Base-by-base conservation (phyloP, 1,140 invertebrate species). In the Sipha flava region DNA sequence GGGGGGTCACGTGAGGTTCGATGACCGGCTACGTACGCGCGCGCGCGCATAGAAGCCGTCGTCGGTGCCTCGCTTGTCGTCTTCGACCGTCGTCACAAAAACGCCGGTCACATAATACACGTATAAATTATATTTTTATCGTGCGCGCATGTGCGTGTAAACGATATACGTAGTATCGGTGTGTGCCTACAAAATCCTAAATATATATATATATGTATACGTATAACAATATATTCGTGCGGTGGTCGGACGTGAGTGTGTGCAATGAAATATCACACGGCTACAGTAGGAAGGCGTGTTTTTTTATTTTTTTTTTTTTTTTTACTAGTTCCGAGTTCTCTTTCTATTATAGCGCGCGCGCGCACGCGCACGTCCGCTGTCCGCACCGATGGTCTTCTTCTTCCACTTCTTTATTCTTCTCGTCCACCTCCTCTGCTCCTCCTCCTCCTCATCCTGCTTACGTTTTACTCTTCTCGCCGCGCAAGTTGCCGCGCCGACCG, bases 1-100 rank as follows among this genome's bases (percentile, higher is more conserved):
- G 73, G 73, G 73, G 70, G 73, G 73, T 77, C 73, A 77, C 73
- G 73, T 16, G 52, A 77, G 23, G 73, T 77, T 77, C 73, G 73
- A 59, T 77, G 73, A 75, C 70, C 70, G 70, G 45, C 23, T 47
- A 14, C n/a, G 34, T 21, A n/a, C 34, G 18, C n/a, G 21, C 31
- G 29, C 9, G 29, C n/a, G 34, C 37, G 62, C 23, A 21, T 37
- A 45, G 14, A 49, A n/a, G 47, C n/a, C 14, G 14, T n/a, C 47
- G 47, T 18, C 12, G 70, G 43, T 49, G 70, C 14, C n/a, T 73
- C 70, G 54, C 70, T 73, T 73, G 70, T 49, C 45, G 47, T 72
- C 68, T 12, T 18, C 40, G 40, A 12, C 23, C 43, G 68, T 47
- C 40, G n/a, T n/a, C n/a, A n/a, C n/a, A n/a, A 43, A 43, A 43